Evolutionary conservation across 2,888 invertebrate species (phyloP), one percentile per base, ranked within the genome.

Genomic region (Helobdella robusta): DNA sequence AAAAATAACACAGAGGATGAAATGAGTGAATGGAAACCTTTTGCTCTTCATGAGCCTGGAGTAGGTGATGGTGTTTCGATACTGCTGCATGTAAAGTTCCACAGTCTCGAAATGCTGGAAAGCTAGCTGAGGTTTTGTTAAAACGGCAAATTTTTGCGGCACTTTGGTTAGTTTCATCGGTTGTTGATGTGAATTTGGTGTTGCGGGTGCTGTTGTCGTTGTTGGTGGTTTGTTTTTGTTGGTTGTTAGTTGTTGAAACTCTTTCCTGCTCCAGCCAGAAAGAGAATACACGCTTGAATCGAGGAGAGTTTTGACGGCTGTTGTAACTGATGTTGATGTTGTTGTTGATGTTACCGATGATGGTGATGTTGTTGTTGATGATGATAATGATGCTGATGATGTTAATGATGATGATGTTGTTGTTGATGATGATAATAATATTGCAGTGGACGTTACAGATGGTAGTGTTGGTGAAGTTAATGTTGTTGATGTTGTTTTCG

Each of bases 361-460:
- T 52, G 52, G 6, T n/a, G 52, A 52, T 52, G 52, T 18, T 52
- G 52, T 15, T 52, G 52, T 15, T 52, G 52, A n/a, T 52, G 52
- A 52, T 52, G 52, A n/a, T 52, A 20, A n/a, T n/a, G 52, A 52
- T 52, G 52, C 6, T 52, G 52, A 52, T 52, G 52, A 52, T 52
- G 52, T 18, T 52, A 20, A 52, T 52, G 52, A 52, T 52, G 52
- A n/a, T 52, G 52, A 52, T 52, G 52, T 15, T 52, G 52, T 15
- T 52, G 52, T 18, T 52, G 52, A 52, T 52, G 52, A n/a, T 52
- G 52, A 52, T 52, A 20, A 52, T 52, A 20, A n/a, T 52, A 20
- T 15, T 52, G 11, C 6, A 15, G 52, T 18, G 6, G 52, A 52
- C 20, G 52, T 18, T 52, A 20, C 11, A 15, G 52, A n/a, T 52